phyloP scores from a whole-genome alignment of 2,113 vertebrate species.

The Bucco capensis region DNA sequence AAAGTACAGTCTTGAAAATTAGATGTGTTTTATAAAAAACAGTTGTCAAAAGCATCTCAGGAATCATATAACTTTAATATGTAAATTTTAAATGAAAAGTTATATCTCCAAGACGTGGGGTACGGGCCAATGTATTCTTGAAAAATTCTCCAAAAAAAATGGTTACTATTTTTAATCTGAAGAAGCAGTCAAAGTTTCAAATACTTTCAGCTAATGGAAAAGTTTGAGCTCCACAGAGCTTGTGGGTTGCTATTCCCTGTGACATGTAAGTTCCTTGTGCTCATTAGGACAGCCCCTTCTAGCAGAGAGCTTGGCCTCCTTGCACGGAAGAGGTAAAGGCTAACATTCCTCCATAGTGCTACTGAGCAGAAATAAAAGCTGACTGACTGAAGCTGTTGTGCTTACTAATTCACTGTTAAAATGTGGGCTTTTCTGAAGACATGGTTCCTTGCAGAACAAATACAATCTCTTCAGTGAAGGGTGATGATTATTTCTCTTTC shows the following conservation, averaged over 20 bases:
- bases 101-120: neutral
- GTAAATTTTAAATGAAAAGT: neutral
- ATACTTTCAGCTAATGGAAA: neutral
- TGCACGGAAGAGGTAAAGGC: neutral
- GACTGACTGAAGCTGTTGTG: neutral
- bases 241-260: neutral
- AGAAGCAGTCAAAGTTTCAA: neutral
- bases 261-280: neutral
- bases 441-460: neutral
- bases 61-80: neutral
- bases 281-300: neutral
- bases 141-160: neutral
- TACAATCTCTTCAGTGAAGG: conserved; percentile 24
- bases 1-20: neutral
- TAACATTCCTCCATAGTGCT: neutral
- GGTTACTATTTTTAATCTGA: neutral
- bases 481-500: conserved; percentile 41
- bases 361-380: neutral
- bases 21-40: neutral
- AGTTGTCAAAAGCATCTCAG: neutral
- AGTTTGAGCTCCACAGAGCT: neutral
- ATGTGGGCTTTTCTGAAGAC: conserved; percentile 6
- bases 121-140: neutral
- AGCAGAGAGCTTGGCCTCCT: neutral
- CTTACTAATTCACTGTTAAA: conserved; percentile 13